phyloP scores from a whole-genome alignment of 1,140 invertebrate genomes.

The Lepidostoma basale region DNA sequence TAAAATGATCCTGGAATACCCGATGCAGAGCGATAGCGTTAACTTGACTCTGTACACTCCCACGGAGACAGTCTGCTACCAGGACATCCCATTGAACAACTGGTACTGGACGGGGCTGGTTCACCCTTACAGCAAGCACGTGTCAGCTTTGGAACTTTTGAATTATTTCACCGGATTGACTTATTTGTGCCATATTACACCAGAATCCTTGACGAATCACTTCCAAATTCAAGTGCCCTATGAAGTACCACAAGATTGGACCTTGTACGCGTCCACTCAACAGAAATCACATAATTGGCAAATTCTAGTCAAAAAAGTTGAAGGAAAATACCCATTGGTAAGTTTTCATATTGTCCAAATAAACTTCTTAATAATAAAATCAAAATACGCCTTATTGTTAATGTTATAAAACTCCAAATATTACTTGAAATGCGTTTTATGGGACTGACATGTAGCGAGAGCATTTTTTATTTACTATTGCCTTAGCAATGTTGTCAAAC shows the following conservation, averaged over 20 bases:
- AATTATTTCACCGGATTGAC: neutral
- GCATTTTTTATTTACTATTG: too few species aligned
- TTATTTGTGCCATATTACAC: neutral
- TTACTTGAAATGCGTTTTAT: too few species aligned
- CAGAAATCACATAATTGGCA: conserved; percentile 18
- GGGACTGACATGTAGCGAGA: too few species aligned
- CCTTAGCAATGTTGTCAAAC: too few species aligned
- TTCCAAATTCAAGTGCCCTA: neutral
- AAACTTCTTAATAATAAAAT: too few species aligned
- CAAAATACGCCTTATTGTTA: too few species aligned
- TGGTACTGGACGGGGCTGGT: conserved; percentile 28
- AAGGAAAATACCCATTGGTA: conserved; percentile 4
- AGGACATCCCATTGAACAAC: conserved; percentile 43
- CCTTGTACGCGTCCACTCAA: conserved; percentile 6
- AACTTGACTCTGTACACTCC: conserved; percentile 46
- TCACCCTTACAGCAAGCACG: conserved; percentile 11
- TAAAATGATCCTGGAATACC: conserved; percentile 43
- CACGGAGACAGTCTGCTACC: conserved; percentile 41
- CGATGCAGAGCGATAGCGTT: conserved; percentile 36
- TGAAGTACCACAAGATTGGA: conserved; percentile 20
- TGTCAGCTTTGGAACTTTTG: neutral
- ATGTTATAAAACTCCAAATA: too few species aligned
- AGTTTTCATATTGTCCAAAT: too few species aligned
- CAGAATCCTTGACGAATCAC: neutral
- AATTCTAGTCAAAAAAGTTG: conserved; percentile 28